phyloP scores from a whole-genome alignment of 2,888 invertebrate genomes.

The Hanleya hanleyi region DNA sequence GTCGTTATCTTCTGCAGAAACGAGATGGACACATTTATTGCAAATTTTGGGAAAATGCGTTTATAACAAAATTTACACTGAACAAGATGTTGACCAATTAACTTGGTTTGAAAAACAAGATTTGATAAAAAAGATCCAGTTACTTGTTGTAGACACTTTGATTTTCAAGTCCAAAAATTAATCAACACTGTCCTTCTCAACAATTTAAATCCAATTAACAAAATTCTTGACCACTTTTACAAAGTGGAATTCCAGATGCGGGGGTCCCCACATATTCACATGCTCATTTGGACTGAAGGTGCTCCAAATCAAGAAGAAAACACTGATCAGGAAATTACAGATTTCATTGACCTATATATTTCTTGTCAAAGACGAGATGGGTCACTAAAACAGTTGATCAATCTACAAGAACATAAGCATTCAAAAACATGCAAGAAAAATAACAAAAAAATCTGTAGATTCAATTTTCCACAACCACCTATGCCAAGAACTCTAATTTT shows the following conservation, averaged over 20 bases:
- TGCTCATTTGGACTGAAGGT: neutral
- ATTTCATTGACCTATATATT: slow-evolving; percentile 4
- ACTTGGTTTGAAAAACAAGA: neutral
- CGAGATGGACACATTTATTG: neutral
- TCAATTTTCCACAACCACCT: slow-evolving; percentile 20
- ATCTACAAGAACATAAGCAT: slow-evolving; percentile 4
- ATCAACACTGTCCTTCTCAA: neutral
- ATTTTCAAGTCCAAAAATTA: slow-evolving; percentile 1
- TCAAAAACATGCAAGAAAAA: slow-evolving; percentile 10
- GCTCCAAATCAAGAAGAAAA: slow-evolving; percentile 12
- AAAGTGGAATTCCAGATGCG: neutral
- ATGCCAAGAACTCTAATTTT: slow-evolving; percentile 16
- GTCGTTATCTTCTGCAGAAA: neutral
- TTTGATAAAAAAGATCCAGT: slow-evolving; percentile 1
- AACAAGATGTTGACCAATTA: neutral
- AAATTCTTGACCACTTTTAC: neutral
- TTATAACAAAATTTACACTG: neutral
- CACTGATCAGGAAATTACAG: neutral
- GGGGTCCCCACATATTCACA: slow-evolving; percentile 5
- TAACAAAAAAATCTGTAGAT: slow-evolving; percentile 4
- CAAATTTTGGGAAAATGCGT: neutral
- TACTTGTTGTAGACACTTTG: slow-evolving; percentile 1
- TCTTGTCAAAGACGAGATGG: neutral
- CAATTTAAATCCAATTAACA: neutral
- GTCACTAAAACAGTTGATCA: neutral